These are phyloP conservation scores for Chaetodon trifasciatus DNA, from an alignment of 2,797 vertebrate genomes.

Conservation along the genomic window DNA sequence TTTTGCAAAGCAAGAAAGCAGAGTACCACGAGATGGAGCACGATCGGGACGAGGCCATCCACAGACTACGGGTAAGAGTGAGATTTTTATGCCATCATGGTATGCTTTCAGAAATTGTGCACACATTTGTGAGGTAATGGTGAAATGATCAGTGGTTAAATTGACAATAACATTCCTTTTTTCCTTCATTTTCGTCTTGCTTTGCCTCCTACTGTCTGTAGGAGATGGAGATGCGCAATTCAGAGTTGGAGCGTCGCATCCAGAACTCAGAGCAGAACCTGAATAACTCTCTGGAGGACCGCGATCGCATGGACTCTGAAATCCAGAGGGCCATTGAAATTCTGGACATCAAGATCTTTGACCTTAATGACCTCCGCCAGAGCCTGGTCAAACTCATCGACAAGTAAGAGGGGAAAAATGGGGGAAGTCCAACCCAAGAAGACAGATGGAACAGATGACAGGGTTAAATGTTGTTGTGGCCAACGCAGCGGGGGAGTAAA, in stretches of 20 bases:
- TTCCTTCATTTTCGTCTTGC: background rate
- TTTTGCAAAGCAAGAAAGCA: slow-evolving; percentile 90
- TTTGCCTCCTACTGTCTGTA: slow-evolving; percentile 57
- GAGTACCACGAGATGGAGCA: slow-evolving; percentile 87
- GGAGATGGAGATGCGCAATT: slow-evolving; percentile 92
- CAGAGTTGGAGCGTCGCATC: slow-evolving; percentile 91
- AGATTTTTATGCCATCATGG: background rate
- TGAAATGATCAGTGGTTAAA: background rate
- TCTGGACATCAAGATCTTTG: slow-evolving; percentile 95
- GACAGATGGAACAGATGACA: slow-evolving; percentile 5
- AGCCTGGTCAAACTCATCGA: slow-evolving; percentile 93
- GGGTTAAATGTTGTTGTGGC: slow-evolving; percentile 6
- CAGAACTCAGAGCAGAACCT: slow-evolving; percentile 89
- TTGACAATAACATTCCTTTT: background rate
- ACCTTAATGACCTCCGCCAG: slow-evolving; percentile 95
- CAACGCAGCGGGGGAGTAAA: slow-evolving; percentile 3
- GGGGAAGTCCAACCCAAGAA: background rate
- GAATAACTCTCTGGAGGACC: slow-evolving; percentile 83
- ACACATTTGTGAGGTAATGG: background rate
- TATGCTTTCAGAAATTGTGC: background rate
- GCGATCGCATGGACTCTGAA: slow-evolving; percentile 88
- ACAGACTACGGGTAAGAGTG: slow-evolving; percentile 91
- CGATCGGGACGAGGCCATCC: slow-evolving; percentile 90
- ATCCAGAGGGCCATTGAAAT: slow-evolving; percentile 92
- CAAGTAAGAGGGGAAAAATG: slow-evolving; percentile 73